Evolutionary conservation across 2,113 vertebrate species (phyloP).

Genomic region (Cebidichthys violaceus): DNA sequence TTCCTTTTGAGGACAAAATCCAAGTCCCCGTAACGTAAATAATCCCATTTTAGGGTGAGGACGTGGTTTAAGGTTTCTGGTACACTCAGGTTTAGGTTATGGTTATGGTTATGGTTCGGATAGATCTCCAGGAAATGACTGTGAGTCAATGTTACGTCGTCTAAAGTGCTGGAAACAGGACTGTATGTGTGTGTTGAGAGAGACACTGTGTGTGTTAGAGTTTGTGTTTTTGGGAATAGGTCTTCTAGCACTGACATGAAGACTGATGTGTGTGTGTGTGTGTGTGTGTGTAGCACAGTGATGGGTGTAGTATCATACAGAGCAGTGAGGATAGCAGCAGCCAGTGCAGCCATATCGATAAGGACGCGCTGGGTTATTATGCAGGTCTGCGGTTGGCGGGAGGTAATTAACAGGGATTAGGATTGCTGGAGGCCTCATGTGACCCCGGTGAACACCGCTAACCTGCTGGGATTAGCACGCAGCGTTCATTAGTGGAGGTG

Average conservation of each 20-base stretch:
- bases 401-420: constrained; percentile 77
- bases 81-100: too few species aligned
- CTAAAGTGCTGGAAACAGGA: neutral
- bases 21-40: neutral
- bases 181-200: neutral
- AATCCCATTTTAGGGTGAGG: neutral
- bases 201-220: constrained; percentile 12
- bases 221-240: constrained; percentile 53
- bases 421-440: constrained; percentile 59
- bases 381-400: constrained; percentile 55
- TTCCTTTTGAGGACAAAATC: neutral
- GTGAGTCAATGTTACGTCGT: neutral
- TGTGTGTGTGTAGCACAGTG: neutral
- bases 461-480: constrained; percentile 71
- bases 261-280: constrained; percentile 5
- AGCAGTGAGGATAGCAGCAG: constrained; percentile 39
- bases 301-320: constrained; percentile 39
- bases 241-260: constrained; percentile 47
- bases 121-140: neutral
- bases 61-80: too few species aligned
- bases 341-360: constrained; percentile 63
- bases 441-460: constrained; percentile 49
- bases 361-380: constrained; percentile 61
- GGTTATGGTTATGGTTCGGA: neutral
- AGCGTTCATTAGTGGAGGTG: constrained; percentile 53